These are phyloP conservation scores for Dorcus hopei DNA, from an alignment of 2,888 invertebrate species.

Conservation along the genomic window DNA sequence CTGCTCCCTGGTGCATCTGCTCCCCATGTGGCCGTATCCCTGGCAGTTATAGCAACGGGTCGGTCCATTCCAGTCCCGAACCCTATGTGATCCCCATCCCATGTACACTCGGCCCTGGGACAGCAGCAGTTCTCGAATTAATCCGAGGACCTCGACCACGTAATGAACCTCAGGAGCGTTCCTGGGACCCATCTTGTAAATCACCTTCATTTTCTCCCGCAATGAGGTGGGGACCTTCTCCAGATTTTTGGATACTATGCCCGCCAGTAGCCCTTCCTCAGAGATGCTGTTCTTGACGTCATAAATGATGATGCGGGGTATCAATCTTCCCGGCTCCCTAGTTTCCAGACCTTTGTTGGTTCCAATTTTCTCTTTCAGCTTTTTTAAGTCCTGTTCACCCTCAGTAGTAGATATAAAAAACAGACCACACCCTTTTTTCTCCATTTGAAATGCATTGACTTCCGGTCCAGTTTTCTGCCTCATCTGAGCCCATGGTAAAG, in stretches of 20 bases:
- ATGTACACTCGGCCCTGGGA: background rate
- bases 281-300: background rate
- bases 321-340: background rate
- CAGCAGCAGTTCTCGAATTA: background rate
- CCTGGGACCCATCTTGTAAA: background rate
- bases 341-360: no score
- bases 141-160: background rate
- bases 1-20: background rate
- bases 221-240: no score
- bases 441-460: no score
- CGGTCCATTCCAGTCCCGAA: background rate
- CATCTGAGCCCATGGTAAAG: no score
- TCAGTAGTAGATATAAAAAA: no score
- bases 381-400: no score
- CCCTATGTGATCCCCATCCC: background rate
- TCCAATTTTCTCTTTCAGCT: no score
- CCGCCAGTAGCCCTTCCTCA: background rate
- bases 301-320: background rate
- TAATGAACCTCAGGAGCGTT: background rate
- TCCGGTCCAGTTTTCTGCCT: no score
- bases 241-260: background rate
- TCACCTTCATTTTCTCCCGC: background rate
- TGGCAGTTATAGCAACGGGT: background rate
- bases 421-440: no score
- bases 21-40: background rate